phyloP scores from a whole-genome alignment of 2,113 vertebrate genomes.

The Hippopotamus amphibius region DNA sequence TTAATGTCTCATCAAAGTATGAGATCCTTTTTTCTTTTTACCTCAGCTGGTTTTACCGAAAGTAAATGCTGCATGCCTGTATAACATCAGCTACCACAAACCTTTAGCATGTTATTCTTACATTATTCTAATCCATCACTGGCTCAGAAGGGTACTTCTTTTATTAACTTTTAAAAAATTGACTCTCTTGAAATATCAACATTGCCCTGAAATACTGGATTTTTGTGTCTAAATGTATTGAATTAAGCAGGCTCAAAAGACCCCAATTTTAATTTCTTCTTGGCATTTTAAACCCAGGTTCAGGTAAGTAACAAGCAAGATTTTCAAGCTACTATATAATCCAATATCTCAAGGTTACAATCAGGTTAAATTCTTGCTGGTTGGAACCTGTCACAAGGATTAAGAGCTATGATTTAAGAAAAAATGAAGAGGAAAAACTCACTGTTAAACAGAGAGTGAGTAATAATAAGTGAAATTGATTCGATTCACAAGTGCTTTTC shows the following conservation, averaged over 20 bases:
- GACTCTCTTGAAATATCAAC: conserved; percentile 73
- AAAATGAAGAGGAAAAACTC: conserved; percentile 47
- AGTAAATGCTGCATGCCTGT: conserved; percentile 42
- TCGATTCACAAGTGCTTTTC: conserved; percentile 57
- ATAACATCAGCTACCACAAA: conserved; percentile 52
- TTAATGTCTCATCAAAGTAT: conserved; percentile 59
- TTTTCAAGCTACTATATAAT: conserved; percentile 67
- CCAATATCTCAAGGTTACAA: conserved; percentile 75
- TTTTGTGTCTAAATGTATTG: conserved; percentile 65
- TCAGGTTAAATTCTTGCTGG: conserved; percentile 68
- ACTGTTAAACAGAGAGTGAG: conserved; percentile 62
- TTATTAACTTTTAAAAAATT: conserved; percentile 71
- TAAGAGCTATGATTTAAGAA: conserved; percentile 70
- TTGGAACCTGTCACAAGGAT: conserved; percentile 64
- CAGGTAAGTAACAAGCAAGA: conserved; percentile 69
- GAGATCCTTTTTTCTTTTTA: conserved; percentile 44
- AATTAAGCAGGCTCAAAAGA: conserved; percentile 59
- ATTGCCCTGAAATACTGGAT: conserved; percentile 66
- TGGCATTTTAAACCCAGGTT: conserved; percentile 70
- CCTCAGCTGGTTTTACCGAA: conserved; percentile 68
- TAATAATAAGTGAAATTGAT: conserved; percentile 52
- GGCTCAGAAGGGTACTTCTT: background rate
- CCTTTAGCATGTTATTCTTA: conserved; percentile 38
- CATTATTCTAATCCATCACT: conserved; percentile 46
- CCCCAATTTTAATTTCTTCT: conserved; percentile 73